Evolutionary conservation across 2,113 vertebrate species (phyloP).

Genomic region (Zootoca vivipara): DNA sequence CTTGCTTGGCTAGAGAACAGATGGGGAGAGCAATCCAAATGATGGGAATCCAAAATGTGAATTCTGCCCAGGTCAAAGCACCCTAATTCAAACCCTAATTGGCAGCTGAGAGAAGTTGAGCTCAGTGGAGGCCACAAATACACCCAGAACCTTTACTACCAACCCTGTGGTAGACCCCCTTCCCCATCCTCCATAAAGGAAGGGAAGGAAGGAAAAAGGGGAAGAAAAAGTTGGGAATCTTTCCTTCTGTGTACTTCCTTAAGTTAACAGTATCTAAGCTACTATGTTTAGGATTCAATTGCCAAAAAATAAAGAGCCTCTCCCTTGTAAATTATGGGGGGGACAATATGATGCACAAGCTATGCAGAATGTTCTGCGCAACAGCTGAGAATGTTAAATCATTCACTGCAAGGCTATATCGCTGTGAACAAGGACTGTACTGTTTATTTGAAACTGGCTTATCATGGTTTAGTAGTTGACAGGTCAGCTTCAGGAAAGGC

Average conservation of each 20-base stretch:
- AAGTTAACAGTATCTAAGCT: neutral
- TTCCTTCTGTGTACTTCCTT: neutral
- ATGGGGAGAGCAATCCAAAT: no score
- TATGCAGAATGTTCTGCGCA: slow-evolving; percentile 52
- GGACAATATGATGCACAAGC: neutral
- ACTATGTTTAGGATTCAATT: neutral
- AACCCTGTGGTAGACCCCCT: neutral
- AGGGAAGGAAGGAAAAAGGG: neutral
- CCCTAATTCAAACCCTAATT: no score
- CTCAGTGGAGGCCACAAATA: no score
- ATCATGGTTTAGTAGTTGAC: neutral
- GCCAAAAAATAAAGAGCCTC: neutral
- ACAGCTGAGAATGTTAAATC: slow-evolving; percentile 36
- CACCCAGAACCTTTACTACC: no score
- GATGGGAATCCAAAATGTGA: no score
- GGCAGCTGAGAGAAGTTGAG: no score
- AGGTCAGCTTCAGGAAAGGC: neutral
- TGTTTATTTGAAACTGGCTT: slow-evolving; percentile 16
- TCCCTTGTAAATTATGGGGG: neutral
- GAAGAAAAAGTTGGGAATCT: neutral
- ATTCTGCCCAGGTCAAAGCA: no score
- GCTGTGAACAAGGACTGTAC: slow-evolving; percentile 54
- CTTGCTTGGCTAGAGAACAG: no score
- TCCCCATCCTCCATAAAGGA: neutral
- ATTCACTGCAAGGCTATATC: slow-evolving; percentile 46